Base-by-base conservation (phyloP, 2,888 invertebrate species). In the Tenthredo distinguenda region DNA sequence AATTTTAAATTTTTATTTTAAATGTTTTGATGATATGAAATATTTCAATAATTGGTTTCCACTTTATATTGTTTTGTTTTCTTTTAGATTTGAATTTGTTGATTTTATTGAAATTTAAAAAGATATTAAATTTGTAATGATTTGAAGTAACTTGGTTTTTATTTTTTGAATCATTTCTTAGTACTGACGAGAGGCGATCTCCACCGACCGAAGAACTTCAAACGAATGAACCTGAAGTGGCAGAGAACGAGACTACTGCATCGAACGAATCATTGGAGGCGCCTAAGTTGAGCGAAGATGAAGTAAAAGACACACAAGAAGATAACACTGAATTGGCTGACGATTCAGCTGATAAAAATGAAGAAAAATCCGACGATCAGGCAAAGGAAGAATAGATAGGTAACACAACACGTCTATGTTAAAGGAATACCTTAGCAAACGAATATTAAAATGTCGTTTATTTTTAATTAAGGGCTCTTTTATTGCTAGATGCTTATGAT, bases 251-350 rank as follows among this genome's bases (percentile, higher is more conserved):
- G 84, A 89, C 89, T 82, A 88, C 88, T 85, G 85, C 87, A 31
- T 84, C 87, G 74, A 90, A 91, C 34, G 89, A 90, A 84, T 85
- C 89, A 86, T 31, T 76, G 84, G 91, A 92, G 88, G 86, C 89
- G 55, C 87, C 88, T 40, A 91, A 90, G 84, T 85, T 89, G 68
- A 34, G 40, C 26, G 92, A 91, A 86, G 89, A 88, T 62, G 91
- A 87, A 83, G 89, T 89, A 84, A 91, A 92, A 88, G 90, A 91
- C 84, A 88, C 89, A 68, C 87, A 88, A 40, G 90, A 89, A 68
- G 89, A 91, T 79, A 91, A 94, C 86, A 93, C 94, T 87, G 93
- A 89, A 91, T 90, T 89, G 89, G 90, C 88, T 83, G 91, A 91
- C 47, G 91, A 92, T 40, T 90, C 89, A 76, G 90, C 87, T 85